A percentile compares a stretch with the other conserved stretches of the same genome.
phyloP scores from a whole-genome alignment of 2,888 invertebrate genomes.

The Papilio gigon region DNA sequence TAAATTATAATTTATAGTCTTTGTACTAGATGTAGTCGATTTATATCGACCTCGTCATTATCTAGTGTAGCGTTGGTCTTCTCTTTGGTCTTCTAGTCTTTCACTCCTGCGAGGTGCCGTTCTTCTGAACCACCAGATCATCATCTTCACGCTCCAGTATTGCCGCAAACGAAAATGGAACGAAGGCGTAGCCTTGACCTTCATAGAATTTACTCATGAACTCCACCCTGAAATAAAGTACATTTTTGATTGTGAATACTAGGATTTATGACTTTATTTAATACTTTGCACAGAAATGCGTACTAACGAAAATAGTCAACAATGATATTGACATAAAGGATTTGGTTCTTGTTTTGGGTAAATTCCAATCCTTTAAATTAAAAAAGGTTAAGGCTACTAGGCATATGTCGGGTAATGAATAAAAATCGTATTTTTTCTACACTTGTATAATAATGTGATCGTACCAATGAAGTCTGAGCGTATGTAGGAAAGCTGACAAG shows the following conservation, averaged over 20 bases:
- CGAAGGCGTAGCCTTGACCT: constrained; percentile 87
- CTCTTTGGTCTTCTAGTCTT: constrained; percentile 43
- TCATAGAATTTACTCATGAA: constrained; percentile 98
- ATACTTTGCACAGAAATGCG: too few species aligned
- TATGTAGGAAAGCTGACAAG: constrained; percentile 94
- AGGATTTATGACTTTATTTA: too few species aligned
- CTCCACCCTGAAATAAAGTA: constrained; percentile 89
- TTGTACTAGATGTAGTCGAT: constrained; percentile 28
- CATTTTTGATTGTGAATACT: constrained; percentile 27
- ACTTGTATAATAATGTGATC: constrained; percentile 35
- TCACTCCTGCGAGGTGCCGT: constrained; percentile 67
- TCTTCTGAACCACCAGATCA: constrained; percentile 59
- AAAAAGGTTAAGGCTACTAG: too few species aligned
- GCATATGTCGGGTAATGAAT: too few species aligned
- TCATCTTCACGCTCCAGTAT: constrained; percentile 81
- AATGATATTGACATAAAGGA: too few species aligned
- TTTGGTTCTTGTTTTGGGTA: too few species aligned
- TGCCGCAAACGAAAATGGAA: constrained; percentile 88
- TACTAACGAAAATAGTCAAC: too few species aligned
- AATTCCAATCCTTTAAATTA: too few species aligned
- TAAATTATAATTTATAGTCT: constrained; percentile 17
- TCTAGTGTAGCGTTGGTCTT: background rate
- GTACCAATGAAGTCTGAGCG: constrained; percentile 93
- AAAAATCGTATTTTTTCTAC: too few species aligned
- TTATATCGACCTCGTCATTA: background rate